Percentiles rank a stretch among this genome's conserved stretches.
phyloP scores from a whole-genome alignment of 2,113 vertebrate species.

The Hemiscyllium ocellatum region DNA sequence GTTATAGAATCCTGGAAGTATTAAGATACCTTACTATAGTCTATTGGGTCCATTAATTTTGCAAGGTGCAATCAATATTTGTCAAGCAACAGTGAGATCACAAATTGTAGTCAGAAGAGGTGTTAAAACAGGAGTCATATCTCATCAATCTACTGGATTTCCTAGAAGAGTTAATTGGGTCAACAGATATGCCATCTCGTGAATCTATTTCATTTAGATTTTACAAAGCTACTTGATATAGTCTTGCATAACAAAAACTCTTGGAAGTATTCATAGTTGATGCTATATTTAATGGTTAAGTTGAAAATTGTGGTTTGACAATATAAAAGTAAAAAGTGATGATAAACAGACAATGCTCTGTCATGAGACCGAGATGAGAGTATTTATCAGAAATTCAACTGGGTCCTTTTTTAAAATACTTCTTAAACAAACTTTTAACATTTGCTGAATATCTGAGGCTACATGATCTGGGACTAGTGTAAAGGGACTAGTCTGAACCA shows the following conservation, averaged over 20 bases:
- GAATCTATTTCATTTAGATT: background rate
- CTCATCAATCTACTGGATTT: slow-evolving; percentile 16
- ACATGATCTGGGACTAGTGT: background rate
- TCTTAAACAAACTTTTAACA: background rate
- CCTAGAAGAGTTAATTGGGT: background rate
- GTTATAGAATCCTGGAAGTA: background rate
- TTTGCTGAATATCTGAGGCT: background rate
- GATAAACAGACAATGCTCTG: background rate
- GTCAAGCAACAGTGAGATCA: slow-evolving; percentile 5
- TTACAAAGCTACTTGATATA: background rate
- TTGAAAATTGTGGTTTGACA: background rate
- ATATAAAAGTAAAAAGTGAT: background rate
- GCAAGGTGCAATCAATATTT: slow-evolving; percentile 18
- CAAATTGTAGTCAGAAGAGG: background rate
- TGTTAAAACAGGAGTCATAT: background rate
- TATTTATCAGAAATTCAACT: background rate
- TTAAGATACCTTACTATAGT: background rate
- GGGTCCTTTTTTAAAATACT: background rate
- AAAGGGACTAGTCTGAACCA: background rate
- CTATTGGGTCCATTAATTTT: background rate
- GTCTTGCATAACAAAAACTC: background rate
- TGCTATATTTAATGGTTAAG: background rate
- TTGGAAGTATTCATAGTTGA: background rate
- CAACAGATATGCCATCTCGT: slow-evolving; percentile 13
- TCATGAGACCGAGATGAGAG: background rate